Conservation (phyloP, 2,113 vertebrate species). For the Burhinus bistriatus region DNA sequence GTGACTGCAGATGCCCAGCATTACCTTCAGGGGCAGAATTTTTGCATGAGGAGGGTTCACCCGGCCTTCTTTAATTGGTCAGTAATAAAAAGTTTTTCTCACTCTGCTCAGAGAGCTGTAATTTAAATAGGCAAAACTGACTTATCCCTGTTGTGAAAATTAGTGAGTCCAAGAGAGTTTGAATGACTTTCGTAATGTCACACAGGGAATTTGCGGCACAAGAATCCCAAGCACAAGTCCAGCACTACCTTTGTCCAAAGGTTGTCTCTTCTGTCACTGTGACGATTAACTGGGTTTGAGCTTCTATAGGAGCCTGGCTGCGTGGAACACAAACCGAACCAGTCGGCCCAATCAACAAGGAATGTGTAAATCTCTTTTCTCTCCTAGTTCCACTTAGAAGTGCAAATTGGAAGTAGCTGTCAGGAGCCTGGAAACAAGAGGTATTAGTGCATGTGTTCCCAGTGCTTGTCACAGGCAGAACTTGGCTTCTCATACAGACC, state of each 20-base stretch:
- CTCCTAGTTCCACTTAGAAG: not conserved
- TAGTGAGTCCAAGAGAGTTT: not conserved
- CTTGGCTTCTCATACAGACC: not conserved
- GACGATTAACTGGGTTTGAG: not conserved
- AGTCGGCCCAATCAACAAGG: not conserved
- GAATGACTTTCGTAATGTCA: not conserved
- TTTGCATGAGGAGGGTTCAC: not conserved
- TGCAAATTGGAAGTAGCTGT: not conserved
- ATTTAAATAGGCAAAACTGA: not conserved
- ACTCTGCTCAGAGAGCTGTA: not conserved
- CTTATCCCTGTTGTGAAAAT: not conserved
- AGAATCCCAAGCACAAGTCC: not conserved
- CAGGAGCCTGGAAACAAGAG: not conserved
- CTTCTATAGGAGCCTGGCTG: not conserved
- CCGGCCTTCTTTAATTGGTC: not conserved
- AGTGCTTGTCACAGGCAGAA: not conserved
- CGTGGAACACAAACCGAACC: not conserved
- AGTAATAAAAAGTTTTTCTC: not conserved
- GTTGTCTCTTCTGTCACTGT: not conserved
- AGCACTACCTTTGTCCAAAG: not conserved
- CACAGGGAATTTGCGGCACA: not conserved
- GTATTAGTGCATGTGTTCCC: not conserved
- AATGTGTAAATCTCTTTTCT: not conserved
- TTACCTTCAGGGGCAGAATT: not conserved
- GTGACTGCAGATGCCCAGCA: not conserved